Evolutionary conservation across 2,888 invertebrate genomes (phyloP).

Genomic region (Taenaris catops): DNA sequence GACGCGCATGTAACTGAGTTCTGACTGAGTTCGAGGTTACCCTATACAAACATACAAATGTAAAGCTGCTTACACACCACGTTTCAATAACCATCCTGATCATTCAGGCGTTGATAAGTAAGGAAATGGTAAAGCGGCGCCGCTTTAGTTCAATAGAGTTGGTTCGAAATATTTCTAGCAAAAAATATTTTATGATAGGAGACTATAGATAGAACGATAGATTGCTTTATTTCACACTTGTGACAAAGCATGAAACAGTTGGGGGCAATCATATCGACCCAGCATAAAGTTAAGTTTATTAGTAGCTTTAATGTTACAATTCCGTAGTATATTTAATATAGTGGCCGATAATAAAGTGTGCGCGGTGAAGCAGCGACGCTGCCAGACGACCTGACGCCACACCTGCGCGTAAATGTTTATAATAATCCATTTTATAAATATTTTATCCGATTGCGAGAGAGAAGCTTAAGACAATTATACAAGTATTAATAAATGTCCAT

Average conservation of each 20-base stretch:
- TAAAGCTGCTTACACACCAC: no score
- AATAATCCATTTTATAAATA: slow-evolving; percentile 20
- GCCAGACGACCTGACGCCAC: slow-evolving; percentile 54
- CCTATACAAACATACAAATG: slow-evolving; percentile 4
- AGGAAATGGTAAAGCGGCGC: no score
- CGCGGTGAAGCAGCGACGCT: slow-evolving; percentile 20
- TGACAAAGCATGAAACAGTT: no score
- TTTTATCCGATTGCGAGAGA: slow-evolving; percentile 14
- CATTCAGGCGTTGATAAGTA: no score
- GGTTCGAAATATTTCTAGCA: no score
- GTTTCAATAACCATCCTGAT: no score
- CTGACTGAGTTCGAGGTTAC: slow-evolving; percentile 10
- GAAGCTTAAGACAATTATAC: not conserved
- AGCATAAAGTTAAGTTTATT: slow-evolving; percentile 10
- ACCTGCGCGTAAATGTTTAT: slow-evolving; percentile 16
- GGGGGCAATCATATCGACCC: no score
- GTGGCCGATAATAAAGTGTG: slow-evolving; percentile 9
- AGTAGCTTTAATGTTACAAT: slow-evolving; percentile 3
- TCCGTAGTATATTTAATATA: slow-evolving; percentile 10
- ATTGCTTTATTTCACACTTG: no score
- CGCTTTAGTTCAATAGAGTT: no score
- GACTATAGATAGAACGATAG: no score
- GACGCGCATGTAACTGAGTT: slow-evolving; percentile 35
- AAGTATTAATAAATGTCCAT: not conserved
- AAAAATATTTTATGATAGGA: no score